A percentile compares a stretch with the other conserved stretches of the same genome.
Conservation (phyloP, 2,888 invertebrate species). For the Azorinus chamasolen region DNA sequence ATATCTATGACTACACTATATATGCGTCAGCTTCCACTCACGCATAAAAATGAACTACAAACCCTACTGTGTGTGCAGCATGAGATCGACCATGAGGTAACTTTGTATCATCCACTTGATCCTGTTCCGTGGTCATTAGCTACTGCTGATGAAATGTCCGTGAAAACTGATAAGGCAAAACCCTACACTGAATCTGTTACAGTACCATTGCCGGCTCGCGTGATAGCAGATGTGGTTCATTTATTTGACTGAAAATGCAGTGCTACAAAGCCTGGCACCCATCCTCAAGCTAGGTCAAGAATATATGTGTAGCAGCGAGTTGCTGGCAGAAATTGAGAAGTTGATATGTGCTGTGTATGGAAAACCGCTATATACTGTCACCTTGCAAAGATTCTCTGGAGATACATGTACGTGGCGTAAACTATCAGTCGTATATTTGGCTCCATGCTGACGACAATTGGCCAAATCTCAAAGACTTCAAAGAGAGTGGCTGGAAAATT, state of each 20-base stretch:
- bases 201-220: not conserved
- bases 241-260: slow-evolving; percentile 24
- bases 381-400: slow-evolving; percentile 36
- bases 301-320: too few relatives aligned
- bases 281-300: too few relatives aligned
- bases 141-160: slow-evolving; percentile 54
- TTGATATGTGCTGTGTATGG: slow-evolving; percentile 24
- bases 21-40: too few relatives aligned
- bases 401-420: slow-evolving; percentile 41
- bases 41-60: slow-evolving; percentile 40
- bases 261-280: too few relatives aligned
- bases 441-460: slow-evolving; percentile 18
- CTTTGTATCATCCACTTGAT: slow-evolving; percentile 42
- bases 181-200: slow-evolving; percentile 9
- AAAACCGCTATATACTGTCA: slow-evolving; percentile 21
- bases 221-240: slow-evolving; percentile 2
- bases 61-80: slow-evolving; percentile 33
- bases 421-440: slow-evolving; percentile 50
- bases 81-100: slow-evolving; percentile 44
- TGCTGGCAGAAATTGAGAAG: too few relatives aligned
- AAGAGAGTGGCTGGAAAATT: slow-evolving; percentile 31
- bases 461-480: slow-evolving; percentile 16
- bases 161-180: slow-evolving; percentile 52
- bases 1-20: too few relatives aligned
- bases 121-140: slow-evolving; percentile 57